These are phyloP conservation scores for Centroberyx gerrardi DNA, from an alignment of 2,797 vertebrate species.

Conservation along the genomic window DNA sequence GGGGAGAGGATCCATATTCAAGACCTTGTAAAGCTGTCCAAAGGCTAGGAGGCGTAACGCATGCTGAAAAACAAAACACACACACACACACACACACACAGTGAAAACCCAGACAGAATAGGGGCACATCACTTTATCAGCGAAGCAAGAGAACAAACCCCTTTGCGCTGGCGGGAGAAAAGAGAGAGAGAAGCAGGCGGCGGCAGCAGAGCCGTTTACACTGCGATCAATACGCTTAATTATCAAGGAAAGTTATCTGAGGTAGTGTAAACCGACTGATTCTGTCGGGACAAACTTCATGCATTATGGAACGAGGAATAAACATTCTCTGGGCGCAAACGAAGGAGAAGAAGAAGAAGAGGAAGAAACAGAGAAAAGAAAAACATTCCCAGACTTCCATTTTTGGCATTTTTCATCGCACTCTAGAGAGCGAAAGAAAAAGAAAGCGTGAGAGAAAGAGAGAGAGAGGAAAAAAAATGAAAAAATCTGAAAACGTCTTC, in stretches of 20 bases:
- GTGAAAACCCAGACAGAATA: constrained; percentile 44
- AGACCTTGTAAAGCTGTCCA: constrained; percentile 93
- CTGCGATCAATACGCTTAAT: constrained; percentile 49
- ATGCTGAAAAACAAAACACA: constrained; percentile 81
- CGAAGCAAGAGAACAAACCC: constrained; percentile 8
- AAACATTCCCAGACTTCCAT: constrained; percentile 45
- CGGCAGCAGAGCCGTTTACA: constrained; percentile 23
- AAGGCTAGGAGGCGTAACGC: constrained; percentile 93
- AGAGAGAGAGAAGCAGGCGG: constrained; percentile 6
- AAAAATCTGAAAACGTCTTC: constrained; percentile 31
- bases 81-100: constrained; percentile 33
- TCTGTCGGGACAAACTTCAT: constrained; percentile 44
- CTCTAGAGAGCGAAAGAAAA: constrained; percentile 4
- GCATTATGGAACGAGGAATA: constrained; percentile 30
- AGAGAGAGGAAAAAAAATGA: neutral
- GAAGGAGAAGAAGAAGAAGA: neutral
- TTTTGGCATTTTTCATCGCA: constrained; percentile 8
- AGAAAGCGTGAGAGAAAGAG: neutral
- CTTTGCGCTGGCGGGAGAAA: constrained; percentile 3
- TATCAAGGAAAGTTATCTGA: constrained; percentile 22
- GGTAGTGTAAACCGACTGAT: constrained; percentile 21
- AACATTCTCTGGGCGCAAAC: constrained; percentile 21
- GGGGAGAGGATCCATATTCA: constrained; percentile 94
- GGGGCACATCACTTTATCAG: constrained; percentile 41
- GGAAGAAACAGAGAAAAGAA: neutral